A percentile compares a stretch with the other conserved stretches of the same genome.
These are phyloP conservation scores for Willisornis vidua DNA, from an alignment of 2,113 vertebrate genomes.

Conservation along the genomic window DNA sequence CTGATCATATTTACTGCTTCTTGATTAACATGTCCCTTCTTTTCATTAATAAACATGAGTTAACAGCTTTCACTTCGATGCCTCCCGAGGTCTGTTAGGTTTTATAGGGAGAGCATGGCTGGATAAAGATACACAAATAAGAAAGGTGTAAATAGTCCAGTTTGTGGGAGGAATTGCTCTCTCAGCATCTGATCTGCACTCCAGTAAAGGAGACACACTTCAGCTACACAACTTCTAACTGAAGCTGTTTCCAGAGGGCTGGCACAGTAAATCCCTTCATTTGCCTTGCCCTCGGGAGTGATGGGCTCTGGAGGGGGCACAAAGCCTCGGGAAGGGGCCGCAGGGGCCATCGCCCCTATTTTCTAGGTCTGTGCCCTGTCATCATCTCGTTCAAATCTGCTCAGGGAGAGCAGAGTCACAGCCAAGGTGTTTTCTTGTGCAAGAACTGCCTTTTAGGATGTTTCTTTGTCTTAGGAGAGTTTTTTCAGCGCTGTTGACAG, in stretches of 20 bases:
- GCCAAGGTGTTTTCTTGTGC: background rate
- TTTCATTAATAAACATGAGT: background rate
- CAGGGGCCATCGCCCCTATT: background rate
- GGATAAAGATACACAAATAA: background rate
- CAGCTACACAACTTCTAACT: background rate
- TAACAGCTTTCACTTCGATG: background rate
- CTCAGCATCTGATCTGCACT: background rate
- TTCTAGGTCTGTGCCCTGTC: background rate
- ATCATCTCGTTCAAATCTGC: background rate
- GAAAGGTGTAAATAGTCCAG: background rate
- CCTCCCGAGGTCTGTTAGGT: background rate
- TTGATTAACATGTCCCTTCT: background rate
- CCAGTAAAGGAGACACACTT: fast-evolving
- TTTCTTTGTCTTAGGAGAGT: background rate
- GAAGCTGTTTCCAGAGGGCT: background rate
- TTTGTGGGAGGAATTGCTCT: background rate
- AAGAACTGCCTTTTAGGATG: background rate
- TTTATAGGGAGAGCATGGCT: background rate
- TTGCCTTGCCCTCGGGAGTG: too few relatives aligned
- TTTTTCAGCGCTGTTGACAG: background rate
- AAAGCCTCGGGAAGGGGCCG: background rate
- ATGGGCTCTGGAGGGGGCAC: background rate
- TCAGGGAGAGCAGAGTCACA: background rate
- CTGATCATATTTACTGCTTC: background rate
- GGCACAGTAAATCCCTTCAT: fast-evolving